Conservation (phyloP, 2,888 invertebrate species). For the Drosophila acutilabella region DNA sequence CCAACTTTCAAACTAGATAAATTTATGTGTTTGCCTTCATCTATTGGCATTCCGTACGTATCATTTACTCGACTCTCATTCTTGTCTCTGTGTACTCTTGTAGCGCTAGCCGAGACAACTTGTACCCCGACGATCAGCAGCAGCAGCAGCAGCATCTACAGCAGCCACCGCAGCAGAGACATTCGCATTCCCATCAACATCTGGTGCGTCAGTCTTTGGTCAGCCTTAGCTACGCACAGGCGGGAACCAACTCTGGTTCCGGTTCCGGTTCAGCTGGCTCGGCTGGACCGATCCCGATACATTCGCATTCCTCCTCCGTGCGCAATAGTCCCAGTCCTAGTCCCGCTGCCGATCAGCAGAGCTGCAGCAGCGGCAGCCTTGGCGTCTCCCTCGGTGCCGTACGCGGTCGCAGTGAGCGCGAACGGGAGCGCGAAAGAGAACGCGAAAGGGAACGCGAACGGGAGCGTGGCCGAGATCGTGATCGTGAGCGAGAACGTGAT, state of each 20-base stretch:
- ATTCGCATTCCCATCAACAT: conserved; percentile 83
- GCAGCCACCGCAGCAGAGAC: conserved; percentile 64
- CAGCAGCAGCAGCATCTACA: conserved; percentile 55
- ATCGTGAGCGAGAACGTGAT: conserved; percentile 23
- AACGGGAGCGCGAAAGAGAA: conserved; percentile 12
- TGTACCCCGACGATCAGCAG: conserved; percentile 80
- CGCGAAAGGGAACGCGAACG: not conserved
- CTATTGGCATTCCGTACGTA: conserved; percentile 43
- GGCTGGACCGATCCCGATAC: conserved; percentile 52
- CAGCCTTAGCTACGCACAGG: conserved; percentile 84
- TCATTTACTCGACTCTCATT: conserved; percentile 62
- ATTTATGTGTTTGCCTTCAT: conserved; percentile 66
- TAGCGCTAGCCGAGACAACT: conserved; percentile 84
- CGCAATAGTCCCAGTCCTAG: conserved; percentile 60
- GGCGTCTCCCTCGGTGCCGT: conserved; percentile 48
- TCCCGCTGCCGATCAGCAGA: conserved; percentile 53
- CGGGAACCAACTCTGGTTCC: conserved; percentile 49
- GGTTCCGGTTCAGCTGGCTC: conserved; percentile 38
- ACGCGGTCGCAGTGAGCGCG: conserved; percentile 42
- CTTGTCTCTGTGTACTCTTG: conserved; percentile 64
- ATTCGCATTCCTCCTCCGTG: conserved; percentile 47
- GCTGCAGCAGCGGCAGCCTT: conserved; percentile 59
- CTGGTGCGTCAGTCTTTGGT: conserved; percentile 85
- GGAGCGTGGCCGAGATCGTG: conserved; percentile 13
- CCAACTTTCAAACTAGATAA: conserved; percentile 61